Conservation (phyloP, 2,113 vertebrate species). For the Piliocolobus tephrosceles region DNA sequence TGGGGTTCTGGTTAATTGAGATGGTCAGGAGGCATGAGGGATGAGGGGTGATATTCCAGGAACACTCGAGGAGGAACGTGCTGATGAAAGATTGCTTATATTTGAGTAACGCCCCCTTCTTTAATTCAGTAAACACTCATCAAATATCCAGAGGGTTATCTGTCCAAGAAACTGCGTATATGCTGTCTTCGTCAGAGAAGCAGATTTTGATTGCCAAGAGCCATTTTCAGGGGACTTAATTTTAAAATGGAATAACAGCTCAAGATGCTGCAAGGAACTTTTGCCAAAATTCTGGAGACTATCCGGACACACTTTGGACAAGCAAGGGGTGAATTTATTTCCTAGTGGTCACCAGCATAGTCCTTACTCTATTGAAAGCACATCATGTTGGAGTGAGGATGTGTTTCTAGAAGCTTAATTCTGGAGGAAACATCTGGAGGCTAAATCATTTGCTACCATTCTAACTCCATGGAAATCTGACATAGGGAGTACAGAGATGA, state of each 20-base stretch:
- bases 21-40: background rate
- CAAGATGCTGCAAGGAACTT: background rate
- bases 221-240: background rate
- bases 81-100: background rate
- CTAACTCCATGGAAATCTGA: background rate
- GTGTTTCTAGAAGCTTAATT: background rate
- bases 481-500: background rate
- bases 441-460: background rate
- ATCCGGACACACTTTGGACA: background rate
- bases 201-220: background rate
- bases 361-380: no score
- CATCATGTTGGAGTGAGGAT: background rate
- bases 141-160: background rate
- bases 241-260: background rate
- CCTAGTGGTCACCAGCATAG: background rate
- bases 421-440: background rate
- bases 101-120: background rate
- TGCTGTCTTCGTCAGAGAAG: background rate
- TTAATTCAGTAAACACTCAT: background rate
- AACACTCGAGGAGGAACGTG: background rate
- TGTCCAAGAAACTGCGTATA: background rate
- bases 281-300: background rate
- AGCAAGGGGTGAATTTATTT: background rate
- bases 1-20: background rate
- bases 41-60: background rate